Percentiles rank a stretch among this genome's conserved stretches.
Evolutionary conservation across 2,888 invertebrate species (phyloP).

Genomic region (Oligia strigilis): DNA sequence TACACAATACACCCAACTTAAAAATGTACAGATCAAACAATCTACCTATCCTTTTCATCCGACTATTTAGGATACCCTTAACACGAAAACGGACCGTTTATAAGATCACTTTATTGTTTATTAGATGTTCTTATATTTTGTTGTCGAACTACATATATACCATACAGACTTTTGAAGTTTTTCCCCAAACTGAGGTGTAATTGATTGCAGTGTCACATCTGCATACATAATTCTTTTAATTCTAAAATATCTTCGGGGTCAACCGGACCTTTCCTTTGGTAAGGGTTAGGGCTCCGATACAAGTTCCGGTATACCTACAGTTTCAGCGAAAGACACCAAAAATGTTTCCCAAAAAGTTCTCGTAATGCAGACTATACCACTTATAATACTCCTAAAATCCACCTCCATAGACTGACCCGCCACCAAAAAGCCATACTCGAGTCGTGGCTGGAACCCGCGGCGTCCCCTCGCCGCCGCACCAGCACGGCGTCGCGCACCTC

Average conservation of each 20-base stretch:
- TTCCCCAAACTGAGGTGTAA: not conserved
- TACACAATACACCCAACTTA: not conserved
- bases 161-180: not conserved
- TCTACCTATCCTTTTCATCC: not conserved
- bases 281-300: not conserved
- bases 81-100: not conserved
- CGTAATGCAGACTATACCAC: not conserved
- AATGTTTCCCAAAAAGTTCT: not conserved
- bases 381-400: not conserved
- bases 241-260: not conserved
- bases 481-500: slow-evolving; percentile 60
- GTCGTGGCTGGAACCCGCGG: slow-evolving; percentile 70
- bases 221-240: not conserved
- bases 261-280: not conserved
- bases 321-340: not conserved
- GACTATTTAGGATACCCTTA: not conserved
- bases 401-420: slow-evolving; percentile 84
- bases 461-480: slow-evolving; percentile 49
- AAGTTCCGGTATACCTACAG: not conserved
- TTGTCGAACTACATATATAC: not conserved
- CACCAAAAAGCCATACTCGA: slow-evolving; percentile 85
- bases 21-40: not conserved
- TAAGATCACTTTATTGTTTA: not conserved
- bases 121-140: not conserved
- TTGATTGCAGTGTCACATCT: not conserved